Conservation (phyloP, 1,140 invertebrate species). For the Drosophila sulfurigaster region DNA sequence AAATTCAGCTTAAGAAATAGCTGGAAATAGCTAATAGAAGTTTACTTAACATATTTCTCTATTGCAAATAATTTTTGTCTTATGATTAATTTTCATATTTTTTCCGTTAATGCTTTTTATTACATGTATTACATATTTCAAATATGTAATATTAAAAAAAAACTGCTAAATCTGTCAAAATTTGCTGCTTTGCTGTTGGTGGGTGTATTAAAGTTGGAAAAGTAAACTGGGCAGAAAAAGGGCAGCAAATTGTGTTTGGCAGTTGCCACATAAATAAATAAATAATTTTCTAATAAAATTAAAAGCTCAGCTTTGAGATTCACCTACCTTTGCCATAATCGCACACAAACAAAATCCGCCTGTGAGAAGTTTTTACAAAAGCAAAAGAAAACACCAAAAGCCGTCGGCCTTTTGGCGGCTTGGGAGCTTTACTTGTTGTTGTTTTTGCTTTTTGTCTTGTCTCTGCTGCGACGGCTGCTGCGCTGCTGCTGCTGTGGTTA, state of each 20-base stretch:
- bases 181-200: too few species aligned
- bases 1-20: too few species aligned
- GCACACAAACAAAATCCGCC: conserved; percentile 19
- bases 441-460: conserved; percentile 20
- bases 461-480: conserved; percentile 7
- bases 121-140: too few species aligned
- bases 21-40: too few species aligned
- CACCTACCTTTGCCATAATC: conserved; percentile 73
- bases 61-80: too few species aligned
- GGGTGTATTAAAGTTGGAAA: background rate
- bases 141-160: too few species aligned
- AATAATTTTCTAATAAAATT: conserved; percentile 78
- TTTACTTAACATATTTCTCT: too few species aligned
- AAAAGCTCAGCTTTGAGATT: conserved; percentile 52
- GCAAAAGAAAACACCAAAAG: conserved; percentile 22
- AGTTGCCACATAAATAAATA: conserved; percentile 65
- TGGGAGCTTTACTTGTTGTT: conserved; percentile 39
- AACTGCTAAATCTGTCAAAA: too few species aligned
- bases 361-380: conserved; percentile 29
- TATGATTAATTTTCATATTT: too few species aligned
- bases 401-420: conserved; percentile 51
- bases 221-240: background rate
- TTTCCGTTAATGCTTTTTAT: too few species aligned
- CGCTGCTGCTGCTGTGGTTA: conserved; percentile 31
- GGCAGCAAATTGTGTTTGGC: conserved; percentile 12